These are phyloP conservation scores for Nanorana parkeri DNA, from an alignment of 2,113 vertebrate species.

Conservation along the genomic window DNA sequence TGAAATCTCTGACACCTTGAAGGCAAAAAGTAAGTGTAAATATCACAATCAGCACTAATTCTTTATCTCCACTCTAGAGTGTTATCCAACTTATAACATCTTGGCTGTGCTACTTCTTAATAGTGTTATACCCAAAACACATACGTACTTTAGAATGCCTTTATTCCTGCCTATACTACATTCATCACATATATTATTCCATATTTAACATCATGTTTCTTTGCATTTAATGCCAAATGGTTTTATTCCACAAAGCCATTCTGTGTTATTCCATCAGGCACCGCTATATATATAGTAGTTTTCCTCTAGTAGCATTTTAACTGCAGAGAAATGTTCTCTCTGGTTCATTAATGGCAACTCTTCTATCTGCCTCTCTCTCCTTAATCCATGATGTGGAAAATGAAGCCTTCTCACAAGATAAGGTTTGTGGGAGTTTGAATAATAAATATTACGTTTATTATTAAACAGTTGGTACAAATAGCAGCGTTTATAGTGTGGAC, in stretches of 20 bases:
- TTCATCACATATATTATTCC: background rate
- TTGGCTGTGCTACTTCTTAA: no score
- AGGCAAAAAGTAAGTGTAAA: no score
- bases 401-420: constrained; percentile 18
- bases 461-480: constrained; percentile 14
- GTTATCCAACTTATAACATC: no score
- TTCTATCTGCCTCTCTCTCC: background rate
- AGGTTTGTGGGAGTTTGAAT: constrained; percentile 14
- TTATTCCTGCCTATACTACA: background rate
- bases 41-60: no score
- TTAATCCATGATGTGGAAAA: constrained; percentile 13
- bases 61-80: no score
- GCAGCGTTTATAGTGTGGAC: background rate
- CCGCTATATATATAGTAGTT: background rate
- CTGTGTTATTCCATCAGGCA: background rate
- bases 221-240: background rate
- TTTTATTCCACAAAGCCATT: background rate
- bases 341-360: background rate
- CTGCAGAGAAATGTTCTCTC: background rate
- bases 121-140: no score
- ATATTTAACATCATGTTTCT: background rate
- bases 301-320: background rate
- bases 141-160: no score
- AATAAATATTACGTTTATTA: constrained; percentile 34
- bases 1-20: background rate